Base-by-base conservation (phyloP, 2,797 vertebrate species). In the Sebastes nivosus region DNA sequence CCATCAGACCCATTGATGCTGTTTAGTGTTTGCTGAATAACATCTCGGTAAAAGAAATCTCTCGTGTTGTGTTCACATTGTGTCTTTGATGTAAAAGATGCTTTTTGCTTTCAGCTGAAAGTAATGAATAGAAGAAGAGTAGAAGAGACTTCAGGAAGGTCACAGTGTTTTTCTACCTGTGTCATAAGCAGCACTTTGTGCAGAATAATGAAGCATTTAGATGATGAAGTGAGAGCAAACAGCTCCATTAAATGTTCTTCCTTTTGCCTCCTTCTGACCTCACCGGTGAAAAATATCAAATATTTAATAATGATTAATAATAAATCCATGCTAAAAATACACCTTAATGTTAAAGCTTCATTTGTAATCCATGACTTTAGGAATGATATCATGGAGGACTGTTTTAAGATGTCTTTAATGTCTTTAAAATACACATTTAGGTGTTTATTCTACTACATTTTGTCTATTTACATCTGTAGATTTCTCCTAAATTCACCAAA, bases 261-360 rank as follows among this genome's bases (percentile, higher is more conserved):
- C 3, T 24, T 22, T 20, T 30, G 2, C 16, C 24, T 63, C 34
- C 34, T 1, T 73, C 38, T 66, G 61, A 79, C 58, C 36, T 77
- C 78, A 36, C 20, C 9, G 1, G 11, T 34, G 36, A 18, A 30
- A 52, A 83, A 55, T 10, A 80, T 60, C 2, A 63, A 80, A 73
- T 72, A 72, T 80, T 88, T 16, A 75, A 70, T 12, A 24, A 30
- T 14, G 1, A 54, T 79, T 59, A 42, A 77, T 84, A 46, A 86
- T 70, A 7, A 25, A 78, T 18, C 29, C 1, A 22, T 1, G 27
- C 42, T 72, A 72, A 67, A 67, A 82, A 80, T 32, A 59, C 24
- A 22, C 14, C 29, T 24, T 12, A 4, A 38, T 1, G 11, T 34
- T 30, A 52, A 50, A 67, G 75, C 22, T 65, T 67, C n/a, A 32